Base-by-base conservation (phyloP, 2,888 invertebrate species). In the Drosophila emarginata region DNA sequence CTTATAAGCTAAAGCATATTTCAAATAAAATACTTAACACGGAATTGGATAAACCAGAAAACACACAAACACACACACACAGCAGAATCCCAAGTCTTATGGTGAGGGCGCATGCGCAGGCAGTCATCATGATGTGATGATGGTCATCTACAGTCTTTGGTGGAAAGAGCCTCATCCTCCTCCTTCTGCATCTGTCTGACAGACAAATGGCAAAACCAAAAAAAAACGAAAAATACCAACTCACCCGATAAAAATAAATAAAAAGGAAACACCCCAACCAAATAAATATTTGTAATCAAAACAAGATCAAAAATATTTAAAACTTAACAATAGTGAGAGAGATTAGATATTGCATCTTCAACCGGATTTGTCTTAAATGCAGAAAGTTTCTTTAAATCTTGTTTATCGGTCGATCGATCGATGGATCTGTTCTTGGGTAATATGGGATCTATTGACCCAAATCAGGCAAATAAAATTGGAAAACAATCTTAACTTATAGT, bases 1-100 rank as follows among this genome's bases (percentile, higher is more conserved):
- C 82, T 82, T 82, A 82, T 67, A 75, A 87, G 67, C 80, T 86
- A 82, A 76, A 62, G 36, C 74, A 68, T 45, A 71, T 56, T 56
- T 69, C 60, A 74, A 61, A 39, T 59, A 45, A 60, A 39, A 57
- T 57, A 57, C 37, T 59, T 45, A 59, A 59, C 54, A 54, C 54
- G 32, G 45, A 45, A 21, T 45, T 18, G 45, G 18, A 18, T 5
- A 54, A 54, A n/a, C 45, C 32, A 32, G 32, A 32, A 45, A 14
- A 53, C 23, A 53, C 53, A 53, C 61, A 61, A 51, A 51, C 26
- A 53, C 61, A 61, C 51, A 18, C 45, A 45, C 21, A 45, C 12
- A 2, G 45, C 45, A 45, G 45, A 45, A 45, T 45, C 45, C 45
- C 18, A 45, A 45, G 45, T 12, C 45, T 21, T 21, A 21, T 45